Conservation (phyloP, 2,797 vertebrate species). For the Psittacula derbiana region DNA sequence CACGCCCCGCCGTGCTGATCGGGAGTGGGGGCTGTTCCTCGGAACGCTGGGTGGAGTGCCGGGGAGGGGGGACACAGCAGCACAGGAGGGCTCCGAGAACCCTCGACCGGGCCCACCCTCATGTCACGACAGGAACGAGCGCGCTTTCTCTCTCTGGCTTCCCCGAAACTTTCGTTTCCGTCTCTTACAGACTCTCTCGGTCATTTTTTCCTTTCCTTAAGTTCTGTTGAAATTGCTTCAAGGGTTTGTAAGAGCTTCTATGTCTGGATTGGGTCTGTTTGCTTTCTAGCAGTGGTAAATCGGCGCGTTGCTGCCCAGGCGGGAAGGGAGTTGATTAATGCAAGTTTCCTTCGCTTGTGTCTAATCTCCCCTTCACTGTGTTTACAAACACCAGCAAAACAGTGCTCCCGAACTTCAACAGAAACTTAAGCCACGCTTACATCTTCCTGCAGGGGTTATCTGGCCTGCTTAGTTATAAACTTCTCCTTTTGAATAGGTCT, state of each 20-base stretch:
- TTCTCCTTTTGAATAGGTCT: slow-evolving; percentile 14
- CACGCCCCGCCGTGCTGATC: accelerated
- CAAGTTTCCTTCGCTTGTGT: accelerated
- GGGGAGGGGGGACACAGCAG: not conserved
- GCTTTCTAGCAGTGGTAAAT: not conserved
- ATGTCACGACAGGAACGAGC: too few species aligned
- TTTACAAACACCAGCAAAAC: not conserved
- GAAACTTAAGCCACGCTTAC: accelerated
- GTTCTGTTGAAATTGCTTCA: not conserved
- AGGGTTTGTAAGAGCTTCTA: not conserved
- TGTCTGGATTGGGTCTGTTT: not conserved
- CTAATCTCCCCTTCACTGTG: accelerated
- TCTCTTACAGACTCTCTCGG: not conserved
- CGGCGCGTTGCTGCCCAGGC: accelerated
- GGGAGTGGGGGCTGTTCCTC: not conserved
- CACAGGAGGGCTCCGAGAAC: not conserved
- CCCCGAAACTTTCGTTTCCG: not conserved
- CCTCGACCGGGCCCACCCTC: not conserved
- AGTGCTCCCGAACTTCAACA: accelerated
- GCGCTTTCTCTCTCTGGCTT: not conserved
- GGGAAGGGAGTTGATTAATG: not conserved
- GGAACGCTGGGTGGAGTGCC: not conserved
- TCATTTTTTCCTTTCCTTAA: accelerated
- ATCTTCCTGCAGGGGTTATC: not conserved
- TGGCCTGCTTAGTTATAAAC: not conserved